A percentile compares a stretch with the other conserved stretches of the same genome.
phyloP scores from a whole-genome alignment of 2,888 invertebrate species.

The Pseudolycoriella hygida region DNA sequence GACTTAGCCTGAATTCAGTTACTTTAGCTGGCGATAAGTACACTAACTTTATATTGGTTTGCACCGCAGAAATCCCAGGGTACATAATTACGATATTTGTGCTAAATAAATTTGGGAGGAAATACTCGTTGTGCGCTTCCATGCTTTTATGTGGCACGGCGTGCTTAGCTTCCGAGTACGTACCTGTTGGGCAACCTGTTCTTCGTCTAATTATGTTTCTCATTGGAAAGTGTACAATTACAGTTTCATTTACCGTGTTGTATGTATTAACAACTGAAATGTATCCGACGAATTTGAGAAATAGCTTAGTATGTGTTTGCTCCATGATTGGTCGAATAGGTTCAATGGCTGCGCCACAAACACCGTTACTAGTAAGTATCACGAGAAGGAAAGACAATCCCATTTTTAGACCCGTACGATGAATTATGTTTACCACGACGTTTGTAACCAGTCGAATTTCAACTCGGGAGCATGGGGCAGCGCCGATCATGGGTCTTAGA shows the following conservation, averaged over 20 bases:
- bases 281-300: constrained; percentile 48
- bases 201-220: constrained; percentile 32
- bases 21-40: constrained; percentile 55
- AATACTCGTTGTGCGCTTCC: constrained; percentile 39
- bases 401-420: too few relatives aligned
- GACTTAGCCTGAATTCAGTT: constrained; percentile 60
- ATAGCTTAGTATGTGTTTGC: constrained; percentile 45
- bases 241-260: constrained; percentile 45
- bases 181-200: constrained; percentile 12
- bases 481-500: too few relatives aligned
- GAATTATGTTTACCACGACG: too few relatives aligned
- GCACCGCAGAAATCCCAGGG: constrained; percentile 51
- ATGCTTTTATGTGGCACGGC: constrained; percentile 39
- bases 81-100: constrained; percentile 45
- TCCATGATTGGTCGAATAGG: constrained; percentile 52
- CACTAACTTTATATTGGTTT: constrained; percentile 45
- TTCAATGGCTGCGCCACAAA: constrained; percentile 51
- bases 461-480: too few relatives aligned
- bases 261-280: constrained; percentile 53
- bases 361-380: constrained; percentile 34
- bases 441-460: too few relatives aligned
- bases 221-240: constrained; percentile 44
- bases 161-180: constrained; percentile 22
- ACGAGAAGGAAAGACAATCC: background rate
- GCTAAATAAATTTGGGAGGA: constrained; percentile 44